Conservation (phyloP, 2,113 vertebrate genomes). For the Poecilia latipinna region DNA sequence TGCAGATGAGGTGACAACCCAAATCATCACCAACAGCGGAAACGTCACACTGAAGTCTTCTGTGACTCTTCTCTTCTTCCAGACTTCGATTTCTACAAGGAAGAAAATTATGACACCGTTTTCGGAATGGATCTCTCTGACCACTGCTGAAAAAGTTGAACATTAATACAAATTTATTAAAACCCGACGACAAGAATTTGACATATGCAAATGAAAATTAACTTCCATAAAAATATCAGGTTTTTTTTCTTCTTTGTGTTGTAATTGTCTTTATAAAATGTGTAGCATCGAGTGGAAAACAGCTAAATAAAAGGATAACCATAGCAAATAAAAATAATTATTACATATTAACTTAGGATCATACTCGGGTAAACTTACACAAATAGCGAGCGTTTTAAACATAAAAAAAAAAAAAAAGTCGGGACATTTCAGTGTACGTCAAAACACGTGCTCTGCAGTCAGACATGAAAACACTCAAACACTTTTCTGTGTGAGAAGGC, state of each 20-base stretch:
- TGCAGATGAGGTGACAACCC: no score
- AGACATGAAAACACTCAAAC: conserved; percentile 35
- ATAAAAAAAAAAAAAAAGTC: conserved; percentile 15
- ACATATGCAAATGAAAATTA: conserved; percentile 84
- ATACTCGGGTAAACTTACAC: conserved; percentile 62
- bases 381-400: conserved; percentile 63
- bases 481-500: conserved; percentile 42
- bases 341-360: conserved; percentile 52
- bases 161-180: conserved; percentile 50
- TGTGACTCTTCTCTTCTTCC: no score
- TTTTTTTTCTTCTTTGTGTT: conserved; percentile 37
- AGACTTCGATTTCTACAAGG: no score
- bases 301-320: conserved; percentile 71
- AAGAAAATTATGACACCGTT: not conserved
- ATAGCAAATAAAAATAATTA: conserved; percentile 45
- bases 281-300: conserved; percentile 74
- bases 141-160: conserved; percentile 50
- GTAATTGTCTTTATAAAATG: conserved; percentile 77
- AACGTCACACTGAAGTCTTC: no score
- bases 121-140: conserved; percentile 22
- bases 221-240: conserved; percentile 88
- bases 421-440: conserved; percentile 63
- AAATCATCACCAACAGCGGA: no score
- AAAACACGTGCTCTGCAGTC: conserved; percentile 60
- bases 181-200: conserved; percentile 79